phyloP scores from a whole-genome alignment of 1,140 invertebrate species.

The Araneus ventricosus region DNA sequence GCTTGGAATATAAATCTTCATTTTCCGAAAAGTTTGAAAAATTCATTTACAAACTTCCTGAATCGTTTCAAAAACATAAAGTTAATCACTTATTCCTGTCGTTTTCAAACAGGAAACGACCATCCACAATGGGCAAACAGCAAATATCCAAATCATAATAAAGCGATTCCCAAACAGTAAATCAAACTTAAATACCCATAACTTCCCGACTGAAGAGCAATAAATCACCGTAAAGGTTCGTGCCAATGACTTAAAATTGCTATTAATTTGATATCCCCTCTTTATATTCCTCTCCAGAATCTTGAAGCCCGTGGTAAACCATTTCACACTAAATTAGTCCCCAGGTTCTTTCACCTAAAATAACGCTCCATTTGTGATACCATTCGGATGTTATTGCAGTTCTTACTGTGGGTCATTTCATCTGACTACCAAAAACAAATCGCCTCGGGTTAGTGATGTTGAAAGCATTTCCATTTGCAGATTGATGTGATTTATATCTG shows the following conservation, averaged over 20 bases:
- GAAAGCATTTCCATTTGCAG: conserved; percentile 65
- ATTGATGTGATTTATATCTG: conserved; percentile 64
- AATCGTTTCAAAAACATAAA: not conserved
- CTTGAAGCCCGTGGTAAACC: conserved; percentile 2
- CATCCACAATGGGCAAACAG: not conserved
- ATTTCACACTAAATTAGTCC: conserved; percentile 62
- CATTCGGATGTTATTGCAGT: conserved; percentile 11
- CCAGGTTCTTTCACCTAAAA: not conserved
- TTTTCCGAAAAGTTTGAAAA: no score
- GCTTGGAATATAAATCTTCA: no score
- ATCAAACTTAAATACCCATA: not conserved
- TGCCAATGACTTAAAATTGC: conserved; percentile 28
- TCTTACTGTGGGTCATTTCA: not conserved
- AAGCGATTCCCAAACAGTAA: not conserved
- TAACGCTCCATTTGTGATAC: conserved; percentile 30
- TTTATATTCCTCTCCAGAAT: not conserved
- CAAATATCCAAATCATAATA: not conserved
- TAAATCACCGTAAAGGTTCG: not conserved
- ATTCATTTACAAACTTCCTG: not conserved
- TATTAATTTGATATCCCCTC: conserved; percentile 17
- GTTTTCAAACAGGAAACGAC: not conserved
- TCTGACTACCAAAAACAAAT: conserved; percentile 29
- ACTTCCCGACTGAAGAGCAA: not conserved
- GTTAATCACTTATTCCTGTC: not conserved
- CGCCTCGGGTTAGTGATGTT: conserved; percentile 26